Evolutionary conservation across 2,888 invertebrate species (phyloP).

Genomic region (Malthinus seriepunctatus): DNA sequence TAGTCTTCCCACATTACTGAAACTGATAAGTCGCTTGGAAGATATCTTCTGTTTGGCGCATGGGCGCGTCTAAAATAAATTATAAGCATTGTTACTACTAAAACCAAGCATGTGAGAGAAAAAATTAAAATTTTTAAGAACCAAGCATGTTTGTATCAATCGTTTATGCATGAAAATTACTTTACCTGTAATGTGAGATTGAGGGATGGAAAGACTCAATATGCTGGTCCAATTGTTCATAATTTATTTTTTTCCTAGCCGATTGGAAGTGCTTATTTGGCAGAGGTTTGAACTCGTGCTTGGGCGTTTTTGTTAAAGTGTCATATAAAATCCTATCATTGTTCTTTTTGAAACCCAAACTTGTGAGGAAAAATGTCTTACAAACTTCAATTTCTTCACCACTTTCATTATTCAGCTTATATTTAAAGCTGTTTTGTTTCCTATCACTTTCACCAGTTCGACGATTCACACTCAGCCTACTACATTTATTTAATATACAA

Average conservation of each 20-base stretch:
- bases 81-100: too few relatives aligned
- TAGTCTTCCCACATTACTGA: slow-evolving; percentile 17
- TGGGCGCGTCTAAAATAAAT: slow-evolving; percentile 11
- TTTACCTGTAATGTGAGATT: slow-evolving; percentile 25
- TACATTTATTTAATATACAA: too few relatives aligned
- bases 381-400: slow-evolving; percentile 7
- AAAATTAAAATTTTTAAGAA: too few relatives aligned
- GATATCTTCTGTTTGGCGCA: slow-evolving; percentile 15
- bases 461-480: not conserved
- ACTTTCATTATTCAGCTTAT: not conserved
- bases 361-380: slow-evolving; percentile 19
- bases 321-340: slow-evolving; percentile 17
- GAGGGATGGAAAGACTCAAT: slow-evolving; percentile 18
- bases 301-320: slow-evolving; percentile 14
- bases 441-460: not conserved
- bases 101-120: too few relatives aligned
- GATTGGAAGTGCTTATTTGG: not conserved
- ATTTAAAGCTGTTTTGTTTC: not conserved
- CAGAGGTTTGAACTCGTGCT: slow-evolving; percentile 5
- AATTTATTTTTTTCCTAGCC: not conserved
- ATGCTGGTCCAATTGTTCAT: too few relatives aligned
- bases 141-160: too few relatives aligned
- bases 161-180: too few relatives aligned
- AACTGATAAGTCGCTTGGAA: slow-evolving; percentile 15
- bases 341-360: slow-evolving; percentile 18